A percentile compares a stretch with the other conserved stretches of the same genome.
Evolutionary conservation across 2,113 vertebrate genomes (phyloP).

Genomic region (Siphamia tubifer): DNA sequence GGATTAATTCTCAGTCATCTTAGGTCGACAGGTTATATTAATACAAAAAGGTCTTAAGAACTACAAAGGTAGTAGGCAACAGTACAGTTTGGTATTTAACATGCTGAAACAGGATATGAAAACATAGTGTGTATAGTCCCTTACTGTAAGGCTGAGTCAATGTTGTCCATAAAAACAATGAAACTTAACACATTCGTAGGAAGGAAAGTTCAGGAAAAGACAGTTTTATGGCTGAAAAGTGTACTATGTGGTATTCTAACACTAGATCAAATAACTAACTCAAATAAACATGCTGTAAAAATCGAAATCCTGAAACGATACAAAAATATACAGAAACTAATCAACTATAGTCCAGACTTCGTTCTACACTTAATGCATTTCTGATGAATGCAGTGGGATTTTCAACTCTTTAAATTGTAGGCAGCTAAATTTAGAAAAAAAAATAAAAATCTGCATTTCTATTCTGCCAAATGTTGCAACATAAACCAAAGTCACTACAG

Average conservation of each 20-base stretch:
- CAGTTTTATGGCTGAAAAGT: no score
- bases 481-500: slow-evolving; percentile 14
- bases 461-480: slow-evolving; percentile 5
- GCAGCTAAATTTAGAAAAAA: slow-evolving; percentile 1
- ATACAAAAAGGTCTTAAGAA: background rate
- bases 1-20: no score
- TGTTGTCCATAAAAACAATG: background rate
- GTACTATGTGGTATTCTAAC: no score
- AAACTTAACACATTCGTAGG: background rate
- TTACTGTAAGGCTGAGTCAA: background rate
- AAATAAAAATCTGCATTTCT: slow-evolving; percentile 4
- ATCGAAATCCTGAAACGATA: no score
- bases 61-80: background rate
- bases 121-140: background rate
- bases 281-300: no score
- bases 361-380: background rate
- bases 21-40: no score
- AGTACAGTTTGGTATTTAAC: background rate
- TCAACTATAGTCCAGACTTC: no score
- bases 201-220: background rate
- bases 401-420: slow-evolving; percentile 2
- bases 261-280: no score
- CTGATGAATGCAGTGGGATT: background rate
- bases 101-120: slow-evolving; percentile 32
- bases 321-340: no score